A percentile compares a stretch with the other conserved stretches of the same genome.
Evolutionary conservation across 2,888 invertebrate genomes (phyloP).

Genomic region (Athetis lepigone): DNA sequence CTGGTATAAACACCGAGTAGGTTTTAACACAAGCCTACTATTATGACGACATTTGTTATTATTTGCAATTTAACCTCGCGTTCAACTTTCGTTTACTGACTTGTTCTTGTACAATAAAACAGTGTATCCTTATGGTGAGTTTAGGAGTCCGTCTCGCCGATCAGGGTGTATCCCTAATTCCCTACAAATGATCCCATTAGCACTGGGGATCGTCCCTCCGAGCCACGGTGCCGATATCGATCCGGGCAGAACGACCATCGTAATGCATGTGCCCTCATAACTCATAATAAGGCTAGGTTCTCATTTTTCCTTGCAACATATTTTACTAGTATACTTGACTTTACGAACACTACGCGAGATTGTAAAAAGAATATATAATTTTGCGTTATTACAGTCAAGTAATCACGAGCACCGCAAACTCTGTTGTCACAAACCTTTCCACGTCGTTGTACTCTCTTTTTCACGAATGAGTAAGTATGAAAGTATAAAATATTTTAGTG

Average conservation of each 20-base stretch:
- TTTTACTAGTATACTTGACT: slow-evolving; percentile 10
- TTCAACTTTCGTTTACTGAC: neutral
- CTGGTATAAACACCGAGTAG: too few species aligned
- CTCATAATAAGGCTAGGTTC: slow-evolving; percentile 34
- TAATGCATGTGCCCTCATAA: slow-evolving; percentile 50
- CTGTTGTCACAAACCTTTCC: slow-evolving; percentile 36
- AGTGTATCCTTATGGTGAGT: slow-evolving; percentile 54
- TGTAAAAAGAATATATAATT: slow-evolving; percentile 39
- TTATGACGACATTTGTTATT: too few species aligned
- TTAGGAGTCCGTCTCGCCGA: slow-evolving; percentile 66
- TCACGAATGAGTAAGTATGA: slow-evolving; percentile 58
- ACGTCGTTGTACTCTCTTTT: slow-evolving; percentile 49
- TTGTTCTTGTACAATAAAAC: slow-evolving; percentile 22
- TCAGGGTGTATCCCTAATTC: slow-evolving; percentile 77
- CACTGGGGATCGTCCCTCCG: slow-evolving; percentile 78
- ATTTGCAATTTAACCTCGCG: too few species aligned
- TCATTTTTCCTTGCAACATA: slow-evolving; percentile 33
- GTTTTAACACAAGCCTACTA: too few species aligned
- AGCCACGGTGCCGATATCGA: slow-evolving; percentile 76
- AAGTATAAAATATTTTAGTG: slow-evolving; percentile 43
- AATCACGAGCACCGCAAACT: slow-evolving; percentile 47
- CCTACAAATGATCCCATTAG: slow-evolving; percentile 81
- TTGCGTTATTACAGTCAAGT: slow-evolving; percentile 49
- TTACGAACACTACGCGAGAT: slow-evolving; percentile 27
- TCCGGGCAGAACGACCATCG: slow-evolving; percentile 63